These are phyloP conservation scores for Panagrolaimus sp. DNA, from an alignment of 1,140 invertebrate genomes.

Conservation along the genomic window DNA sequence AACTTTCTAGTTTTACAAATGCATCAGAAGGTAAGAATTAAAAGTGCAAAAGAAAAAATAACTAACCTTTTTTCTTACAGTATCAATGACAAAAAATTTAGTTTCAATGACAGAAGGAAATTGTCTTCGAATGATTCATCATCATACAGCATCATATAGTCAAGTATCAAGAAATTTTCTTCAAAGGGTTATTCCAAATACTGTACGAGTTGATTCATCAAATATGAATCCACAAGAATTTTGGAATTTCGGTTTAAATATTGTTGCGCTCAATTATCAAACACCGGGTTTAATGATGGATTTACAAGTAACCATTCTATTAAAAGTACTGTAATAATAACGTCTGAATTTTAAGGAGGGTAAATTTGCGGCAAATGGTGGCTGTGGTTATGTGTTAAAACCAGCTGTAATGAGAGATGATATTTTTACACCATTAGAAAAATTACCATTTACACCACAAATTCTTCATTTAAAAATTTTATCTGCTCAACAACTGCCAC, in stretches of 20 bases:
- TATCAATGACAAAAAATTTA: conserved; percentile 28
- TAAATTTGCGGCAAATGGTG: conserved; percentile 66
- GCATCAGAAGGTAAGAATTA: conserved; percentile 23
- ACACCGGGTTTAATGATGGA: conserved; percentile 68
- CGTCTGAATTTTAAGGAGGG: conserved; percentile 60
- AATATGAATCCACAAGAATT: conserved; percentile 91
- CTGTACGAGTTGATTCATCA: conserved; percentile 85
- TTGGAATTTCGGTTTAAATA: conserved; percentile 90
- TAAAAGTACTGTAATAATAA: neutral
- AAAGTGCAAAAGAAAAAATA: neutral
- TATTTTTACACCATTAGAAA: conserved; percentile 62
- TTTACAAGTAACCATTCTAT: conserved; percentile 37
- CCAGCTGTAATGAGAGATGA: conserved; percentile 63
- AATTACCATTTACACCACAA: conserved; percentile 64
- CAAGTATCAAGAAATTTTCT: conserved; percentile 61
- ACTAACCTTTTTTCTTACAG: conserved; percentile 16
- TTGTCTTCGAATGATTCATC: conserved; percentile 51
- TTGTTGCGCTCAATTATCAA: conserved; percentile 96
- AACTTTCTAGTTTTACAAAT: conserved; percentile 22
- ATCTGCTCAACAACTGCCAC: conserved; percentile 66
- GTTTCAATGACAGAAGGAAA: conserved; percentile 39
- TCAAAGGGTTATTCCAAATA: conserved; percentile 80
- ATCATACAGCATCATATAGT: conserved; percentile 46
- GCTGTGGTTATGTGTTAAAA: conserved; percentile 67
- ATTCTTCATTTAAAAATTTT: conserved; percentile 64